Conservation (phyloP, 2,797 vertebrate genomes). For the Sebastolobus altivelis region DNA sequence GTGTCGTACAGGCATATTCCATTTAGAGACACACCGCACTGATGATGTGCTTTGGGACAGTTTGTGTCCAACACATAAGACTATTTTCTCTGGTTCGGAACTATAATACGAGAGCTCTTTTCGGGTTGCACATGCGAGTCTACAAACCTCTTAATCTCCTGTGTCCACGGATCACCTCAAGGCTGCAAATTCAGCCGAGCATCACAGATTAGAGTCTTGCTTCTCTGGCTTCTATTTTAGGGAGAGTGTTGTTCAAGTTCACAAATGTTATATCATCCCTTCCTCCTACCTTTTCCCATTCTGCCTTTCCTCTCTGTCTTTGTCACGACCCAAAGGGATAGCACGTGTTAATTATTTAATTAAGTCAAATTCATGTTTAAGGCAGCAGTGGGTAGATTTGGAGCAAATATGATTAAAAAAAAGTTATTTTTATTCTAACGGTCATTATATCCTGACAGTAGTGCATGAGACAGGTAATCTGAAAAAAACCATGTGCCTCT, state of each 20-base stretch:
- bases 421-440: too few species aligned
- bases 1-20: conserved; percentile 50
- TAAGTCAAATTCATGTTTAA: background rate
- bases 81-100: conserved; percentile 23
- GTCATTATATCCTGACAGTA: too few species aligned
- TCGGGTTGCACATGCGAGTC: conserved; percentile 25
- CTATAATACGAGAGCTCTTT: conserved; percentile 22
- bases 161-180: conserved; percentile 48
- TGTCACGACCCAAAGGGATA: conserved; percentile 29
- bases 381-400: too few species aligned
- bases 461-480: too few species aligned
- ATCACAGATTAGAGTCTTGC: conserved; percentile 56
- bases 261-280: conserved; percentile 58
- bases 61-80: conserved; percentile 24
- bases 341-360: conserved; percentile 43
- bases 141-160: conserved; percentile 55
- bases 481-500: too few species aligned
- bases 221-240: conserved; percentile 55
- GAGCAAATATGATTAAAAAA: too few species aligned
- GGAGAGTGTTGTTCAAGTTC: conserved; percentile 52
- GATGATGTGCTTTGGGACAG: conserved; percentile 21
- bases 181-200: conserved; percentile 56
- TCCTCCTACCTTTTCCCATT: conserved; percentile 23
- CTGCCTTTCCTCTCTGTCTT: conserved; percentile 22
- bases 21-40: conserved; percentile 36